Evolutionary conservation across 64 coral and sea anemone genomes (phyloP), one percentile per base, ranked within the genome.

Genomic region (Stichodactyla helianthus): DNA sequence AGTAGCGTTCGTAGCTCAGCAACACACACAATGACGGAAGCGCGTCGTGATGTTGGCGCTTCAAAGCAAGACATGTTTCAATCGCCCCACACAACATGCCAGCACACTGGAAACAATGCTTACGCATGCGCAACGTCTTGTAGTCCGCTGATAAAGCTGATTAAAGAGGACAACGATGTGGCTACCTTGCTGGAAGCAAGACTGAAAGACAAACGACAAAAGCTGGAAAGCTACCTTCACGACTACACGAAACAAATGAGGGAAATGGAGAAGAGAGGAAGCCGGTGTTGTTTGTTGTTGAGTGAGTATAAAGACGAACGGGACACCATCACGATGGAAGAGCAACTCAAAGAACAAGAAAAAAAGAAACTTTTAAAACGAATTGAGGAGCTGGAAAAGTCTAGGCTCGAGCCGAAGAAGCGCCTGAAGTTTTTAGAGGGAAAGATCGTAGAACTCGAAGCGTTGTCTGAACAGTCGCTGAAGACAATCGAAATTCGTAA

Each of bases 141-240:
- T 57, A 82, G 79, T 82, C 79, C 79, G 1, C 50, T 82, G 6
- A 82, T 82, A 51, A 82, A 54, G 50, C 79, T 82, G 6, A 82
- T 82, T 22, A 53, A 82, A 20, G 79, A 82, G 53, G 79, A 82
- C 0, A 54, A 11, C 18, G 79, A 82, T 16, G 79, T 82, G 7
- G 79, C 22, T 13, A 23, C 79, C 4, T 18, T 82, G 6, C 28
- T 82, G 8, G n/a, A 82, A 82, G 50, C 79, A 15, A 82, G 79
- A 28, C 79, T 82, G 4, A 57, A 51, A 82, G 79, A 82, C 79
- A 82, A 82, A 54, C 51, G 79, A 16, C 51, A 82, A 57, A 82
- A 57, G 22, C 51, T 82, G 19, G 18, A 57, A 82, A 53, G 16
- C 5, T 53, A 82, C 17, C 79, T 82, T 6, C 10, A 18, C 9